A percentile compares a stretch with the other conserved stretches of the same genome.
Evolutionary conservation across 2,113 vertebrate species (phyloP).

Genomic region (Mionectes macconnelli): DNA sequence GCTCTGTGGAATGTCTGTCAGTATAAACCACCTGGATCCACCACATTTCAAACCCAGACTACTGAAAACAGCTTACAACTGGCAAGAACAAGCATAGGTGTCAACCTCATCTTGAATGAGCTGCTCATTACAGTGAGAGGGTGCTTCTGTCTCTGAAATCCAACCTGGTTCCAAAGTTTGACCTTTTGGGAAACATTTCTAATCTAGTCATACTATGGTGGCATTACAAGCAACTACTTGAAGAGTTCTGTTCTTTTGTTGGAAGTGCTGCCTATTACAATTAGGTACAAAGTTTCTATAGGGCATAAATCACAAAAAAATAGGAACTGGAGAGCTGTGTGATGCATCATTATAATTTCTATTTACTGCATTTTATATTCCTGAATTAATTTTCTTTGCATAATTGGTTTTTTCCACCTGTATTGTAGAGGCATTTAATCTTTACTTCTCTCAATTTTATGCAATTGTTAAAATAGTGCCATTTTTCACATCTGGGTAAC

Average conservation of each 20-base stretch:
- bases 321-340: not conserved
- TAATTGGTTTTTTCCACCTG: not conserved
- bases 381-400: not conserved
- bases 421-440: conserved; percentile 6
- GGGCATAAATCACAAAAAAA: not conserved
- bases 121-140: not conserved
- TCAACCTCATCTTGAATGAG: not conserved
- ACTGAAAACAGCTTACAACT: not conserved
- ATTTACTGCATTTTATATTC: not conserved
- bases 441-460: not conserved
- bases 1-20: not conserved
- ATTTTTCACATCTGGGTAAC: not conserved
- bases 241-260: not conserved
- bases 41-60: not conserved
- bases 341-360: not conserved
- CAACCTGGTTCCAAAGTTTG: not conserved
- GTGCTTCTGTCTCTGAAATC: not conserved
- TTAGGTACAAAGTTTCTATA: not conserved
- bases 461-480: not conserved
- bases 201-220: not conserved
- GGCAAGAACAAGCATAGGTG: not conserved
- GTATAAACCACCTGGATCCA: not conserved
- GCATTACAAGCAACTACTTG: not conserved
- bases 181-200: not conserved
- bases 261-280: not conserved